A percentile compares a stretch with the other conserved stretches of the same genome.
Evolutionary conservation across 2,113 vertebrate genomes (phyloP).

Genomic region (Bagarius yarrelli): DNA sequence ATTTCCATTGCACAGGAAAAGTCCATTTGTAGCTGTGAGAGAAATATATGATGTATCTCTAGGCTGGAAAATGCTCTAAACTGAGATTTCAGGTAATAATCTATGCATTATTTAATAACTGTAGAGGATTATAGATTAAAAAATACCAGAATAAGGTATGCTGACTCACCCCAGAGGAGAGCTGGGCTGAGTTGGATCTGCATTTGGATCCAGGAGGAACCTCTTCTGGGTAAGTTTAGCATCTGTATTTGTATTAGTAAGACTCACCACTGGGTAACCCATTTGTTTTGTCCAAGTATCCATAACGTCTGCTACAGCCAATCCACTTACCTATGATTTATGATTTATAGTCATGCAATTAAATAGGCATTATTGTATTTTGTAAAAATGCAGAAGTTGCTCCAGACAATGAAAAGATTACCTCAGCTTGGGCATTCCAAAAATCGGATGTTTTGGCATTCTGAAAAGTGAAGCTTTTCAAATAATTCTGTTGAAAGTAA

Average conservation of each 20-base stretch:
- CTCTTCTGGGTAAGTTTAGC: conserved; percentile 75
- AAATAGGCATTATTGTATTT: neutral
- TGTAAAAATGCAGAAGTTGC: neutral
- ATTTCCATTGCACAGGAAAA: conserved; percentile 81
- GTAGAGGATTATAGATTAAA: neutral
- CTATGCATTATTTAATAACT: neutral
- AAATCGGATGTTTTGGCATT: conserved; percentile 92
- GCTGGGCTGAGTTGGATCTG: conserved; percentile 72
- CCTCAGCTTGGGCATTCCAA: conserved; percentile 79
- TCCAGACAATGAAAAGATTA: conserved; percentile 57
- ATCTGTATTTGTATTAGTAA: conserved; percentile 52
- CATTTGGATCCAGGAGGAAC: conserved; percentile 84
- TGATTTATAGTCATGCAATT: neutral
- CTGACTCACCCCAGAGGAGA: conserved; percentile 74
- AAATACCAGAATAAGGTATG: neutral
- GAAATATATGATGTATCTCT: conserved; percentile 22
- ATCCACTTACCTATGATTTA: conserved; percentile 79
- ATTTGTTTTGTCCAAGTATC: conserved; percentile 96
- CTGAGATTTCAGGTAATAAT: neutral
- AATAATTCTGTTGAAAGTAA: conserved; percentile 74
- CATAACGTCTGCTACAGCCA: conserved; percentile 83
- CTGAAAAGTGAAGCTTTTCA: conserved; percentile 69
- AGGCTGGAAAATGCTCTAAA: neutral
- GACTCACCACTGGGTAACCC: conserved; percentile 86
- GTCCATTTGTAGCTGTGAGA: conserved; percentile 89